phyloP scores from a whole-genome alignment of 2,888 invertebrate species.

The Pachymerium ferrugineum region DNA sequence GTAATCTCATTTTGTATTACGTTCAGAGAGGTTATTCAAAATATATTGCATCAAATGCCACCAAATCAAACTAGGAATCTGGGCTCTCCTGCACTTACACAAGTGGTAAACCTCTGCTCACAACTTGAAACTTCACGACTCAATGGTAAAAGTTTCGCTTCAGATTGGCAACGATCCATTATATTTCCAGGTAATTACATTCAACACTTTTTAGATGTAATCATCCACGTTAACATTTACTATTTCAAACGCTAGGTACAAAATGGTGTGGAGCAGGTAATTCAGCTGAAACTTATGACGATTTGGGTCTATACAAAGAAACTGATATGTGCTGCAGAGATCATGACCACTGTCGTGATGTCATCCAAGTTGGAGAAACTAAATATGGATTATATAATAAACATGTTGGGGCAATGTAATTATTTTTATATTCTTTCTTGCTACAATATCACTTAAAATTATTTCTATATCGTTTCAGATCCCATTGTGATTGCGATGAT shows the following conservation, averaged over 20 bases:
- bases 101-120: background rate
- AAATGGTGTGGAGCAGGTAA: conserved; percentile 40
- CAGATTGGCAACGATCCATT: background rate
- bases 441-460: background rate
- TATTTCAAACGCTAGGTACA: conserved; percentile 35
- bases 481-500: conserved; percentile 33
- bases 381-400: background rate
- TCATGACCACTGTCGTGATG: conserved; percentile 38
- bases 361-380: background rate
- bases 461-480: conserved; percentile 7
- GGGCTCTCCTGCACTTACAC: background rate
- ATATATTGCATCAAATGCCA: background rate
- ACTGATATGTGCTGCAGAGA: conserved; percentile 39
- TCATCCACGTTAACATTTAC: background rate
- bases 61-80: background rate
- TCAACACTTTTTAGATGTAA: no score
- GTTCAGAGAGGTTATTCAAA: background rate
- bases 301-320: conserved; percentile 37
- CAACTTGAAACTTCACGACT: background rate
- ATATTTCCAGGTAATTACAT: background rate
- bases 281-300: conserved; percentile 37
- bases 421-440: background rate
- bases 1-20: background rate
- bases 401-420: background rate
- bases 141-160: background rate